phyloP scores from a whole-genome alignment of 2,888 invertebrate genomes.

The Lithosia quadra region DNA sequence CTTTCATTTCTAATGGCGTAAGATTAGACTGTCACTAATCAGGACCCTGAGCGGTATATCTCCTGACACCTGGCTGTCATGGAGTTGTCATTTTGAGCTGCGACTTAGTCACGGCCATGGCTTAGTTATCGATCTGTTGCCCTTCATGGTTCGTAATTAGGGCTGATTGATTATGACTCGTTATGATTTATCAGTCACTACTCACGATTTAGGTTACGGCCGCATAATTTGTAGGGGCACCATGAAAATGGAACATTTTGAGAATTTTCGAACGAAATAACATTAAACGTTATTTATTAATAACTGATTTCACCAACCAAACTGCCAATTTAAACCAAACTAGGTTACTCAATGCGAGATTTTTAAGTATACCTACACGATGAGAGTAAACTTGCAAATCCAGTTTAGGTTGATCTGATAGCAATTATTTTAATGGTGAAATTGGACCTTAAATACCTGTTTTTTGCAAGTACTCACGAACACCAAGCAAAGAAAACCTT shows the following conservation, averaged over 20 bases:
- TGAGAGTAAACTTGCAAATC: not conserved
- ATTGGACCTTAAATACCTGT: not conserved
- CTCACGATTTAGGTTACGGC: constrained; percentile 40
- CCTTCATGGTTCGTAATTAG: constrained; percentile 50
- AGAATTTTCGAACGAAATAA: not conserved
- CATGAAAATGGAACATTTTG: constrained; percentile 13
- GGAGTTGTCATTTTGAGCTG: constrained; percentile 3
- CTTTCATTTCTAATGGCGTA: not conserved
- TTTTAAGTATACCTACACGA: too few relatives aligned
- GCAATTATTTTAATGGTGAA: not conserved
- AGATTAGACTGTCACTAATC: not conserved
- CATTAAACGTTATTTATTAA: not conserved
- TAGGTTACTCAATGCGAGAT: not conserved
- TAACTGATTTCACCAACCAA: not conserved
- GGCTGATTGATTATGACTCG: constrained; percentile 47
- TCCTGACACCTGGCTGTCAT: constrained; percentile 6
- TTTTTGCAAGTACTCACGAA: not conserved
- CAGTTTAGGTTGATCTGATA: not conserved
- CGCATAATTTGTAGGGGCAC: constrained; percentile 28
- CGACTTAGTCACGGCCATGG: constrained; percentile 11
- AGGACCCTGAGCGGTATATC: not conserved
- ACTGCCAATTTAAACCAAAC: not conserved
- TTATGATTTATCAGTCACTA: constrained; percentile 37
- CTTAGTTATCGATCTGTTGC: constrained; percentile 48
- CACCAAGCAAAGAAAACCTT: not conserved